These are phyloP conservation scores for Nephrotoma flavescens DNA, from an alignment of 2,888 invertebrate species.

Conservation along the genomic window DNA sequence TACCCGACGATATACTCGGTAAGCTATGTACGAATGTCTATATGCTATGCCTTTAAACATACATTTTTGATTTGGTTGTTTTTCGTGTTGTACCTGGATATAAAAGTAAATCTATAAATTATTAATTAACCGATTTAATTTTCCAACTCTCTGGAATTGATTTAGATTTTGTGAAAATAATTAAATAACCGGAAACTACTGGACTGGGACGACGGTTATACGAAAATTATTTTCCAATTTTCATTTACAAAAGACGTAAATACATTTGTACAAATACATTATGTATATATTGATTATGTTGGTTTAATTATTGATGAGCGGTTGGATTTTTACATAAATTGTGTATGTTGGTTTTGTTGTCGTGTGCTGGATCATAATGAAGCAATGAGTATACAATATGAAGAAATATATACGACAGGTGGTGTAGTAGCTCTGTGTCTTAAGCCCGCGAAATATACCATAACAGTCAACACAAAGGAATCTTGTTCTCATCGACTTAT, in stretches of 20 bases:
- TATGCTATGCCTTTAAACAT: not conserved
- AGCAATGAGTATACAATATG: too few relatives aligned
- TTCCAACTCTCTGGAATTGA: not conserved
- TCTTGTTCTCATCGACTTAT: too few relatives aligned
- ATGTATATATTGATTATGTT: not conserved
- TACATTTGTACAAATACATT: not conserved
- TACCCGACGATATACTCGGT: not conserved
- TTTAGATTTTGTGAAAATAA: not conserved
- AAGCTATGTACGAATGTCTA: not conserved
- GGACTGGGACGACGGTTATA: not conserved
- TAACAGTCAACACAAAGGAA: too few relatives aligned
- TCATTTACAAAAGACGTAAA: not conserved
- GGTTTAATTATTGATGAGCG: not conserved
- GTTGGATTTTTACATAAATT: not conserved
- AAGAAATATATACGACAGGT: too few relatives aligned
- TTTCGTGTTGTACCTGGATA: not conserved
- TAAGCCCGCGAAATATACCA: too few relatives aligned
- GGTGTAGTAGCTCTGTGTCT: too few relatives aligned
- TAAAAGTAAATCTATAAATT: not conserved
- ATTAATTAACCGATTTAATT: not conserved
- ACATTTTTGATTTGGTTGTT: not conserved
- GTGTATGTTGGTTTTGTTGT: not conserved
- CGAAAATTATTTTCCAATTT: not conserved
- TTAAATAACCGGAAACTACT: not conserved
- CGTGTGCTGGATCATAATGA: not conserved